phyloP scores from a whole-genome alignment of 2,888 invertebrate genomes.

The Atrina japonica region DNA sequence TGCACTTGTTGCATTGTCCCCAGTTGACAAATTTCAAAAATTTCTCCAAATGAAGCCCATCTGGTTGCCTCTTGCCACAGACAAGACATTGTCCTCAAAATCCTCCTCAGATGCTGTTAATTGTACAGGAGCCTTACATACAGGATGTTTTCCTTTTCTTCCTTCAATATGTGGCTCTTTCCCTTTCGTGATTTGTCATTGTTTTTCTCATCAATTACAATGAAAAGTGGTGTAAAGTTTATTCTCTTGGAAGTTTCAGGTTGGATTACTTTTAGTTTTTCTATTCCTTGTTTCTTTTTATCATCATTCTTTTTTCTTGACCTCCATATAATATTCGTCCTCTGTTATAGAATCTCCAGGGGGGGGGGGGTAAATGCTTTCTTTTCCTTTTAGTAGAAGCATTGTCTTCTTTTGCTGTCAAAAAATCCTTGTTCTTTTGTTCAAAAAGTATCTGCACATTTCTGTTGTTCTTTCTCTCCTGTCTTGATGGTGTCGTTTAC shows the following conservation, averaged over 20 bases:
- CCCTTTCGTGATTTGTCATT: background rate
- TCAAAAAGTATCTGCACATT: constrained; percentile 33
- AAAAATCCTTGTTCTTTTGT: constrained; percentile 11
- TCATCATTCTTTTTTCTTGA: background rate
- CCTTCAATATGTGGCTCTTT: too few relatives aligned
- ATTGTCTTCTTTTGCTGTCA: too few relatives aligned
- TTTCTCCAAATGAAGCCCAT: background rate
- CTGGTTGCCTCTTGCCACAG: background rate
- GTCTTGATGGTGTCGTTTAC: background rate
- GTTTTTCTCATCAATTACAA: background rate
- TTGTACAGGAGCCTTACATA: background rate
- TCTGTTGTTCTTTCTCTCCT: constrained; percentile 39
- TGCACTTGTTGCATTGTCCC: background rate
- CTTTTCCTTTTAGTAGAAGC: constrained; percentile 30
- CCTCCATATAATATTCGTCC: constrained; percentile 32
- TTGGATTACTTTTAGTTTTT: too few relatives aligned
- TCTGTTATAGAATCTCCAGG: background rate
- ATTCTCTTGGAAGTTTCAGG: background rate
- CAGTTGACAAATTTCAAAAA: constrained; percentile 1
- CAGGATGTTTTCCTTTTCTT: too few relatives aligned
- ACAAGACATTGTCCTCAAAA: background rate
- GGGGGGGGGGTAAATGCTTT: constrained; percentile 25
- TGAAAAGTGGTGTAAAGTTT: background rate
- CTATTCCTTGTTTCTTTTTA: background rate
- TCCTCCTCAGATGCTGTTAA: too few relatives aligned